Evolutionary conservation across 2,888 invertebrate genomes (phyloP).

Genomic region (Chydorus sphaericus): DNA sequence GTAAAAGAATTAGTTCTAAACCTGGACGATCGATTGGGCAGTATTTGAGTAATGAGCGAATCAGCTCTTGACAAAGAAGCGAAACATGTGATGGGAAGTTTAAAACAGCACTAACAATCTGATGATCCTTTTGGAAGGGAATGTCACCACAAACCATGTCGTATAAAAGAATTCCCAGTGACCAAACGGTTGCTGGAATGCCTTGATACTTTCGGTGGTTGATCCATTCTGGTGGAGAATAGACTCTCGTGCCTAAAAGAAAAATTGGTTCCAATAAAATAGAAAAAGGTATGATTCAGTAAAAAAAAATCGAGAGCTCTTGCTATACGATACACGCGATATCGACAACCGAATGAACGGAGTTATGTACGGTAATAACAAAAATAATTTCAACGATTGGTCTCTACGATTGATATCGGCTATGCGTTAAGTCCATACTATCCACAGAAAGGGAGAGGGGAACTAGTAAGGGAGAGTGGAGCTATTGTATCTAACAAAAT

Average conservation of each 20-base stretch:
- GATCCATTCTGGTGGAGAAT: constrained; percentile 48
- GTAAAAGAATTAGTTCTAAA: constrained; percentile 35
- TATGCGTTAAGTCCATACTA: neutral
- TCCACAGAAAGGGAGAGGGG: no score
- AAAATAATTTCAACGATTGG: neutral
- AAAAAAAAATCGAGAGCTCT: neutral
- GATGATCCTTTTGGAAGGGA: constrained; percentile 42
- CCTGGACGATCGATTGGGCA: constrained; percentile 34
- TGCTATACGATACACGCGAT: neutral
- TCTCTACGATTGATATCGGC: neutral
- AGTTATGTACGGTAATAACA: neutral
- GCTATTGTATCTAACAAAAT: no score
- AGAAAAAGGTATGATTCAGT: neutral
- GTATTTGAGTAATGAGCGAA: constrained; percentile 35
- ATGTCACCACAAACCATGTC: constrained; percentile 49
- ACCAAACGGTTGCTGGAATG: constrained; percentile 43
- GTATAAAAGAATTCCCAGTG: constrained; percentile 42
- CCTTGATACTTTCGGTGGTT: constrained; percentile 37
- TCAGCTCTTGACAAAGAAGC: constrained; percentile 37
- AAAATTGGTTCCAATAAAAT: neutral
- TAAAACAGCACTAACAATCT: constrained; percentile 33
- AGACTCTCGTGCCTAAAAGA: constrained; percentile 41
- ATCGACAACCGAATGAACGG: neutral
- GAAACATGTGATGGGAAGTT: constrained; percentile 21
- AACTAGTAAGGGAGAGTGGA: no score